These are phyloP conservation scores for Polietes domitor DNA, from an alignment of 2,888 invertebrate species.

Conservation along the genomic window DNA sequence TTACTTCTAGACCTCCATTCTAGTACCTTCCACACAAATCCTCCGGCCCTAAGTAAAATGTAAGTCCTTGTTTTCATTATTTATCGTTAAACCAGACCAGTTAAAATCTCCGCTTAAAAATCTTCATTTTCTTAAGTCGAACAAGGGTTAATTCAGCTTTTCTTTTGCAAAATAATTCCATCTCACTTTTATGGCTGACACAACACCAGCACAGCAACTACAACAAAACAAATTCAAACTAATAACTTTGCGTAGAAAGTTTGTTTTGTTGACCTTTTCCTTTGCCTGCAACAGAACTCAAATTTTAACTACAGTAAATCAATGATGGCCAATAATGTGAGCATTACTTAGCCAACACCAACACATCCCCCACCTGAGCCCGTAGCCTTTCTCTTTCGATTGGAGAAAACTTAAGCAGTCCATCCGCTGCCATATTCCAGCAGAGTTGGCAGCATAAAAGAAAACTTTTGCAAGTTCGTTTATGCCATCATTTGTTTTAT, in stretches of 20 bases:
- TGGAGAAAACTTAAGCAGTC: too few relatives aligned
- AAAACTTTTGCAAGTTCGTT: neutral
- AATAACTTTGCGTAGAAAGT: slow-evolving; percentile 56
- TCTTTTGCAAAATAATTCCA: neutral
- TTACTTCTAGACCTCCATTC: too few relatives aligned
- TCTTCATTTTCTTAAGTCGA: too few relatives aligned
- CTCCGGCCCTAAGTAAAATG: too few relatives aligned
- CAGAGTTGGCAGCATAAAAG: neutral
- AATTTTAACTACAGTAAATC: slow-evolving; percentile 40
- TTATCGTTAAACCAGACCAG: too few relatives aligned
- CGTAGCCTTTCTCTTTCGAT: too few relatives aligned
- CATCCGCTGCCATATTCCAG: too few relatives aligned
- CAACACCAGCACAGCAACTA: too few relatives aligned
- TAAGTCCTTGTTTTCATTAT: too few relatives aligned
- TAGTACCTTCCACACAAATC: too few relatives aligned
- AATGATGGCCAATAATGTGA: slow-evolving; percentile 46
- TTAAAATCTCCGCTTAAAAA: too few relatives aligned
- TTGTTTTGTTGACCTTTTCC: slow-evolving; percentile 31
- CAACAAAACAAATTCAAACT: slow-evolving; percentile 2
- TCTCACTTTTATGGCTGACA: too few relatives aligned
- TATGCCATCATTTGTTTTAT: slow-evolving; percentile 27
- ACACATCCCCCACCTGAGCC: neutral
- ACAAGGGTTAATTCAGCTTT: neutral
- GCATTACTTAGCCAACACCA: slow-evolving; percentile 7
- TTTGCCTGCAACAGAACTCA: slow-evolving; percentile 10